Evolutionary conservation across 2,888 invertebrate species (phyloP), one percentile per base, ranked within the genome.

Genomic region (Aleiodes testaceus): DNA sequence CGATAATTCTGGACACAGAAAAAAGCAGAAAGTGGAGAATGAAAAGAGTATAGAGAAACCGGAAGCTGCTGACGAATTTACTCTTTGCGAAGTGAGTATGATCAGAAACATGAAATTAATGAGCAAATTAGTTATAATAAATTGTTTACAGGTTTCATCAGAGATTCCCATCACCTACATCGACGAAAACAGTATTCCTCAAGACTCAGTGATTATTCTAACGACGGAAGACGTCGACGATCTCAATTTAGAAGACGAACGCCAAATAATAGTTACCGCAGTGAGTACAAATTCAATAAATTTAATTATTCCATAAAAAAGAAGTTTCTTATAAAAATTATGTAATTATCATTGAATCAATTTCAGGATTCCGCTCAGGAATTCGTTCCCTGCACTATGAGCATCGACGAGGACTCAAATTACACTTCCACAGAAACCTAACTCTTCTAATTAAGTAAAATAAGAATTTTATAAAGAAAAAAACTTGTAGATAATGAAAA

Each of bases 161-260:
- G 85, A 85, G 73, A 85, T 87, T 70, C 85, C 87, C 55, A 84
- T 87, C 75, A 84, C 87, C 20, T 88, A 87, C 67, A 85, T 87
- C 66, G 84, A 87, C 68, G 87, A 85, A 70, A 81, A 82, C 77
- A 81, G 79, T 44, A 82, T 88, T 74, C 79, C 87, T 2, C 85
- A 82, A 22, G 82, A 87, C 75, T 87, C 87, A 14, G 85, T 88
- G n/a, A 87, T 87, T 70, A 87, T 88, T 75, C 79, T 88, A 66
- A 84, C 87, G 30, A 82, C 85, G 5, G 84, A 82, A 47, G 84
- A 84, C 69, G 84, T 85, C 36, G 81, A 83, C 9, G 80, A 78
- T 42, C 74, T 87, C 1, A 84, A 83, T 77, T 76, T 87, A 12
- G 84, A 84, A 61, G 85, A 81, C 44, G 80, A 79, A 61, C 80